Evolutionary conservation across 2,113 vertebrate genomes (phyloP).

Genomic region (Chamaea fasciata): DNA sequence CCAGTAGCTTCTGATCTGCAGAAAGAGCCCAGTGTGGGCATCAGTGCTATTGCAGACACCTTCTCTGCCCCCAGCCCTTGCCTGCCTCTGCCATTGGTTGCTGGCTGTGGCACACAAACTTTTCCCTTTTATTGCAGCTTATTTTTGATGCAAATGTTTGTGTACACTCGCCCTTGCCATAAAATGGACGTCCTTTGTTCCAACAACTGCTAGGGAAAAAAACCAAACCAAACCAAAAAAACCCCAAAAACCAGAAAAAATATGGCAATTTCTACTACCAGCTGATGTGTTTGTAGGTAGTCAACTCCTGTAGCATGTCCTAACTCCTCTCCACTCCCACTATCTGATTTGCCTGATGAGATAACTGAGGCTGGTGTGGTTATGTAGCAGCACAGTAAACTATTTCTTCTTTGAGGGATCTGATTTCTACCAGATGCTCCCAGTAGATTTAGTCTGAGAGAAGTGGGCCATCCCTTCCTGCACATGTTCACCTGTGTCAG

Average conservation of each 20-base stretch:
- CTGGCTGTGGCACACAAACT: rapidly evolving
- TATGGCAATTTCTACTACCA: not conserved
- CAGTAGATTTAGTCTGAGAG: not conserved
- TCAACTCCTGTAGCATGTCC: not conserved
- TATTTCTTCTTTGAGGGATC: not conserved
- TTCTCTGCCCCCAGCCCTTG: rapidly evolving
- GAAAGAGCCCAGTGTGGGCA: rapidly evolving
- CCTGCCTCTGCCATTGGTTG: rapidly evolving
- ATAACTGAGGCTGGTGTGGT: not conserved
- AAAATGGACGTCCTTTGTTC: not conserved
- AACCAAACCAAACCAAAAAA: too few species aligned
- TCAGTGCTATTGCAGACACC: not conserved
- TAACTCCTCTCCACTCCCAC: not conserved
- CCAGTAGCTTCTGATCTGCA: not conserved
- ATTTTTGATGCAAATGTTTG: not conserved
- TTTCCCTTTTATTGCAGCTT: rapidly evolving
- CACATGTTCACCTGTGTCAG: rapidly evolving
- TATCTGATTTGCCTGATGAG: not conserved
- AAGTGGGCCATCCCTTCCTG: not conserved
- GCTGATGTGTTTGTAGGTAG: not conserved
- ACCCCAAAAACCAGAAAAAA: not conserved
- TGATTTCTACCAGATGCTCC: not conserved
- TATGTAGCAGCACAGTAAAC: not conserved
- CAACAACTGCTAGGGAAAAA: not conserved
- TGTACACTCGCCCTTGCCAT: not conserved